Percentiles rank a stretch among this genome's conserved stretches.
phyloP scores from a whole-genome alignment of 2,888 invertebrate species.

The Emmelina monodactyla region DNA sequence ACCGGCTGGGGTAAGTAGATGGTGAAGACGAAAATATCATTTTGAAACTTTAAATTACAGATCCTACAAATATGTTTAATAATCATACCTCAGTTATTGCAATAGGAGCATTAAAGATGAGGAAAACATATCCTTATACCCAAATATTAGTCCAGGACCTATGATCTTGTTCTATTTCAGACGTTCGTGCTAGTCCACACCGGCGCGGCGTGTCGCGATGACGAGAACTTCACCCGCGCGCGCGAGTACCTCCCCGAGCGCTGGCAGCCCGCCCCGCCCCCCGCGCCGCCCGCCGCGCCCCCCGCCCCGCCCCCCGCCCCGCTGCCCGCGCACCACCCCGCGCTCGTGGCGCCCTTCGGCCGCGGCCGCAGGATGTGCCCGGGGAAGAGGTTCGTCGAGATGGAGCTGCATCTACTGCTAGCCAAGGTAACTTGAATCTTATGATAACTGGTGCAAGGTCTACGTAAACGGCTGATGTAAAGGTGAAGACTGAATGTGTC shows the following conservation, averaged over 20 bases:
- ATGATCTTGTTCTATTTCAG: too few species aligned
- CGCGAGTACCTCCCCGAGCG: constrained; percentile 77
- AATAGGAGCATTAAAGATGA: too few species aligned
- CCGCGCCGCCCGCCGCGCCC: constrained; percentile 70
- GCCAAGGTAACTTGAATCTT: constrained; percentile 70
- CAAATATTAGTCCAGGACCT: too few species aligned
- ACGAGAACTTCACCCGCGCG: constrained; percentile 77
- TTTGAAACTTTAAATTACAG: too few species aligned
- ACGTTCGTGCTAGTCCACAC: constrained; percentile 83
- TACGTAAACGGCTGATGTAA: too few species aligned
- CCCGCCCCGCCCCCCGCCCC: constrained; percentile 79
- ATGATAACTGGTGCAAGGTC: too few species aligned
- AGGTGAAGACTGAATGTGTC: too few species aligned
- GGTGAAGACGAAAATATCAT: too few species aligned
- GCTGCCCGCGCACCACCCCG: constrained; percentile 59
- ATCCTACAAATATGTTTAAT: too few species aligned
- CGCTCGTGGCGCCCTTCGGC: constrained; percentile 81
- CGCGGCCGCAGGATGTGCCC: constrained; percentile 83
- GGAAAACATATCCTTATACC: too few species aligned
- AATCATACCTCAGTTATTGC: too few species aligned
- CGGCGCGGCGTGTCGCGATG: constrained; percentile 80
- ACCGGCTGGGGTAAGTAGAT: constrained; percentile 73
- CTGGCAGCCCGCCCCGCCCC: constrained; percentile 69
- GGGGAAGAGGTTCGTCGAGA: constrained; percentile 83
- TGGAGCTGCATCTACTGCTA: constrained; percentile 75